Evolutionary conservation across 2,888 invertebrate species (phyloP).

Genomic region (Caenorhabditis zanzibari): DNA sequence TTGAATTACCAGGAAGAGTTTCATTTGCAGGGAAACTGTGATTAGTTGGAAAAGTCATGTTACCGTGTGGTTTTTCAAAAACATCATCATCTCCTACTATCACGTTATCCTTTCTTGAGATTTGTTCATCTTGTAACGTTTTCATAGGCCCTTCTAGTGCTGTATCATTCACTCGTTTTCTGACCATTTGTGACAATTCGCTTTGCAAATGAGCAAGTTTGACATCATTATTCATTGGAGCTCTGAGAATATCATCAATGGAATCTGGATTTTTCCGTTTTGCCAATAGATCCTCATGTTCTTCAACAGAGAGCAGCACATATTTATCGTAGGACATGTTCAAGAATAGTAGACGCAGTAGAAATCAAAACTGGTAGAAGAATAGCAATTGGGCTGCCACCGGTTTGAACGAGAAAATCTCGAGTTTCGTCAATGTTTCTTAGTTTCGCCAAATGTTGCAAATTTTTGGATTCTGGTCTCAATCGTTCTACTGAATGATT

Average conservation of each 20-base stretch:
- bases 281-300: constrained; percentile 13
- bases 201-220: constrained; percentile 24
- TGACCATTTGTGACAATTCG: not conserved
- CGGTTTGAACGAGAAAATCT: constrained; percentile 37
- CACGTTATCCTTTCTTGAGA: no score
- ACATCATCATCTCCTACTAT: no score
- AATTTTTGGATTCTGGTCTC: not conserved
- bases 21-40: no score
- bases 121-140: not conserved
- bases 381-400: constrained; percentile 14
- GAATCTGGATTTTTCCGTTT: not conserved
- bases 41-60: no score
- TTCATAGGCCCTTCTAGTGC: not conserved
- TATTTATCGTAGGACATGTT: constrained; percentile 50
- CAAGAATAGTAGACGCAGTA: constrained; percentile 19
- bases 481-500: not conserved
- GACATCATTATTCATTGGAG: constrained; percentile 7
- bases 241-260: not conserved
- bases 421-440: constrained; percentile 12
- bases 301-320: constrained; percentile 28
- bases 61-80: no score
- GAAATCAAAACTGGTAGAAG: constrained; percentile 16
- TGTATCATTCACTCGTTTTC: not conserved
- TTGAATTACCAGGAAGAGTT: no score
- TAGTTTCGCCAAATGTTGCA: not conserved